phyloP scores from a whole-genome alignment of 2,113 vertebrate genomes.

The Chaetura pelagica region DNA sequence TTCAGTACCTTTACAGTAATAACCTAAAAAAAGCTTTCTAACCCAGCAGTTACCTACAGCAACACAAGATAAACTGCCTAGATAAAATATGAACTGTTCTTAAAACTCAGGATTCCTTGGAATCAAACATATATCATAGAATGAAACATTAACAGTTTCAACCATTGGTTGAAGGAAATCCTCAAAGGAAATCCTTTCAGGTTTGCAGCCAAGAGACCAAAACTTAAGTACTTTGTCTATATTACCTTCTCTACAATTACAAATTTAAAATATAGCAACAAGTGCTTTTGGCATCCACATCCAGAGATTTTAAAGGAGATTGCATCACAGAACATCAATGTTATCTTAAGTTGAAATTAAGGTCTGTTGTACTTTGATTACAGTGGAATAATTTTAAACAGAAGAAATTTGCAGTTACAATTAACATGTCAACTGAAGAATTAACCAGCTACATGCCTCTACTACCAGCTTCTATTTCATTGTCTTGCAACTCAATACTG shows the following conservation, averaged over 20 bases:
- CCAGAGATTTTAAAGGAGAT: constrained; percentile 3
- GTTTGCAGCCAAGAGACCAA: neutral
- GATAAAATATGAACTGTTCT: neutral
- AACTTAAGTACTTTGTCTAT: neutral
- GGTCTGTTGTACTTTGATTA: neutral
- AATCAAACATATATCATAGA: neutral
- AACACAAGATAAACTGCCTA: neutral
- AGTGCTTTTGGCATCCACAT: neutral
- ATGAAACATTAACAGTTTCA: neutral
- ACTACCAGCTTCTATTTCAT: neutral
- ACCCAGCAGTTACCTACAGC: neutral
- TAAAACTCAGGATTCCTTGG: neutral
- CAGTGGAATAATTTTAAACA: neutral
- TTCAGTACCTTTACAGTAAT: neutral
- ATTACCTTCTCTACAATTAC: neutral
- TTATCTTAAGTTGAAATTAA: constrained; percentile 18
- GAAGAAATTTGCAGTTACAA: constrained; percentile 30
- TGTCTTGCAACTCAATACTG: neutral
- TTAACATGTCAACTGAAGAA: constrained; percentile 25
- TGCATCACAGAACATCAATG: neutral
- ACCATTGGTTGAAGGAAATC: neutral
- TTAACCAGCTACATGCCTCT: neutral
- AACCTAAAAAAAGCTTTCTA: neutral
- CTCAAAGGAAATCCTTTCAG: neutral
- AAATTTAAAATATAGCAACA: neutral